phyloP scores from a whole-genome alignment of 2,113 vertebrate species.

The Sinocyclocheilus rhinocerous region DNA sequence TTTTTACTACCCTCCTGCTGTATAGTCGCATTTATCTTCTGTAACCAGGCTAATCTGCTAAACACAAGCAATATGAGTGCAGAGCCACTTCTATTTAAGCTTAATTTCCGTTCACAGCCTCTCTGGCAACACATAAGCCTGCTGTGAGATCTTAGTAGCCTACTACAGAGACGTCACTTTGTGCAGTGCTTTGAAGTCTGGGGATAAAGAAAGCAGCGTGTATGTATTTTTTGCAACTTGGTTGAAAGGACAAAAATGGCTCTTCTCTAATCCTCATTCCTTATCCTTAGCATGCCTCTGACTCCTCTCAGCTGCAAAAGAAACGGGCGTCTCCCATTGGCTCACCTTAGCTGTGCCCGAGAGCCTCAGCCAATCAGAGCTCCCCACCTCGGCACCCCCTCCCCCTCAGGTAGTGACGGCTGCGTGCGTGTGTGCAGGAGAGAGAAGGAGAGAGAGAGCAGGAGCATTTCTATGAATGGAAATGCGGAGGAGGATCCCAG shows the following conservation, averaged over 20 bases:
- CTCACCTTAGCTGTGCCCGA: slow-evolving; percentile 52
- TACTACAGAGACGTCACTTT: slow-evolving; percentile 14
- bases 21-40: slow-evolving; percentile 1
- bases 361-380: slow-evolving; percentile 69
- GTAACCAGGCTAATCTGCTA: slow-evolving; percentile 23
- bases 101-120: slow-evolving; percentile 1
- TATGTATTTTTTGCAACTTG: slow-evolving; percentile 18
- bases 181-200: background rate
- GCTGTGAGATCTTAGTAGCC: slow-evolving; percentile 7
- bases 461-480: slow-evolving; percentile 65
- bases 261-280: slow-evolving; percentile 66
- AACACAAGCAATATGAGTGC: background rate
- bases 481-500: slow-evolving; percentile 64
- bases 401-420: slow-evolving; percentile 39
- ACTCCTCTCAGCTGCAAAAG: slow-evolving; percentile 68
- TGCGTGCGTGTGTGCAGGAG: slow-evolving; percentile 25
- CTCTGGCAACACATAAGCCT: background rate
- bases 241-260: slow-evolving; percentile 29
- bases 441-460: background rate
- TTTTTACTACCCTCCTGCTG: background rate
- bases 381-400: slow-evolving; percentile 53
- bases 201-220: slow-evolving; percentile 4
- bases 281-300: slow-evolving; percentile 62
- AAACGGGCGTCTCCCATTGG: slow-evolving; percentile 64
- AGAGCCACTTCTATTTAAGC: background rate